Base-by-base conservation (phyloP, 1,140 invertebrate species). In the Dysdera silvatica region DNA sequence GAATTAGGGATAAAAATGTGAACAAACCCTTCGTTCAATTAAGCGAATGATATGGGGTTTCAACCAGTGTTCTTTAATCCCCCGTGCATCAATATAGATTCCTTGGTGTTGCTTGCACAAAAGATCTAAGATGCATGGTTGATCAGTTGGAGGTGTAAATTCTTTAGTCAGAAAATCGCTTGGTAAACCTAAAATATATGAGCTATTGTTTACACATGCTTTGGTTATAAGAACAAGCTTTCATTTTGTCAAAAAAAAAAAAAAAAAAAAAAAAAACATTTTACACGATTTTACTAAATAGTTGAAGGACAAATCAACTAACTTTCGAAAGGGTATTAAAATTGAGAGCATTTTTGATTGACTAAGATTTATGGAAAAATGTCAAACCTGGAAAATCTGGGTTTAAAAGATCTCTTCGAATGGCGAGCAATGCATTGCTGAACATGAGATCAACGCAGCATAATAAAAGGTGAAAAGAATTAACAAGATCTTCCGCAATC, bases 401-500 rank as follows among this genome's bases (percentile, higher is more conserved):
- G 79, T 95, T 95, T 1, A 97, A 78, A 55, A 98, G 79, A 76
- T 95, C 91, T 71, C 83, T 85, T 54, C 90, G 80, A 68, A 86
- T 85, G 48, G 86, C 82, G 68, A 91, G 76, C 41, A 94, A 78
- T 59, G 87, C 87, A 80, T 96, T 96, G 58, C 81, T 83, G 77
- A 87, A 96, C 49, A 95, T 84, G 72, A 93, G 84, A 80, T 98
- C 93, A 68, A 93, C 83, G 75, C 89, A 93, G 60, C 88, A 88
- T 32, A 95, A 76, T 23, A 98, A 79, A 10, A 97, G 77, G 76
- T 97, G 92, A 73, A 91, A 95, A 47, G 91, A 96, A 74, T 91
- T 94, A 1, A 98, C 92, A 64, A 98, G 78, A 79, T 97, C 93
- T 76, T 93, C 87, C 52, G 88, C 87, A 47, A 91, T 87, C 51